Base-by-base conservation (phyloP, 2,888 invertebrate genomes). In the Drosophila paramelanica region DNA sequence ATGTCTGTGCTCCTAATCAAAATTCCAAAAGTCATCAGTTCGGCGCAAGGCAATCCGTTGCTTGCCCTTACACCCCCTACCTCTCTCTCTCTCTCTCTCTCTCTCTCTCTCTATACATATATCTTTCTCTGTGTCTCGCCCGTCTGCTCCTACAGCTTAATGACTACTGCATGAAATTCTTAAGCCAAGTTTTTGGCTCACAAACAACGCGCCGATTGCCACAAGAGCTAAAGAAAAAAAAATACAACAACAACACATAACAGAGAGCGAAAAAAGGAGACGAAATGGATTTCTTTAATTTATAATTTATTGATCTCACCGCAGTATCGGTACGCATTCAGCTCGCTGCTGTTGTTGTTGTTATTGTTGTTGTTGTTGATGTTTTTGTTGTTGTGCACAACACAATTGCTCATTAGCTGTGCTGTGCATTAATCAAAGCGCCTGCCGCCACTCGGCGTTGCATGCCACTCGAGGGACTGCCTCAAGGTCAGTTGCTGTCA, bases 211-310 rank as follows among this genome's bases (percentile, higher is more conserved):
- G 70, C 58, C 73, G 70, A 50, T 56, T 36, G 46, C 65, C 45
- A 23, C 43, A 25, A 33, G 46, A 45, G 55, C 33, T 45, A 45
- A 41, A 55, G 61, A 67, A 67, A 45, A 43, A 39, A 62, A 17
- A 17, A 17, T 1, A 17, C 17, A 17, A 17, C 17, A 17, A 17
- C 17, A 17, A 49, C 1, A 36, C 10, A 36, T 13, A 36, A 36
- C 11, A 36, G 4, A 13, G 49, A 62, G 50, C 31, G 31, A 52
- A 25, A 66, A 42, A 53, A 55, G 56, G 66, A 61, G 23, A 36
- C 61, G 59, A 89, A 85, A 84, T 89, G 89, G 85, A 81, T 89
- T 89, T 85, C 89, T 87, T 85, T 85, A 89, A 85, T 85, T 85
- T 85, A 84, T 85, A 89, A 85, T 85, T 85, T 85, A 85, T 85